Evolutionary conservation across 1,140 invertebrate species (phyloP), one percentile per base, ranked within the genome.

Genomic region (Pachypeltis micranthus): DNA sequence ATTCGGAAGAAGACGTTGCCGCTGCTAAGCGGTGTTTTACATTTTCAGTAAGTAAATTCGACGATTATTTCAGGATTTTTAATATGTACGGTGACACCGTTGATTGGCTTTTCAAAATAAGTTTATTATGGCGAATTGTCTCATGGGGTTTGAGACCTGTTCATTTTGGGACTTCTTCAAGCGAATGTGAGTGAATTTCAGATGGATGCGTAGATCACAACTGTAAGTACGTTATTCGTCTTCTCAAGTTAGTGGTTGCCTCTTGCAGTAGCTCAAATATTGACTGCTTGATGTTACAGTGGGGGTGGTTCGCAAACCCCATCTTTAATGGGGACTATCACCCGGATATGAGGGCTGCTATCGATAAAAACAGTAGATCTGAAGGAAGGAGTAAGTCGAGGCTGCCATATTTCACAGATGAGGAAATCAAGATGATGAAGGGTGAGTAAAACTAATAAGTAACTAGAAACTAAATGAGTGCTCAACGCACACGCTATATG

Each of bases 301-400:
- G 74, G 67, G 85, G 85, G 14, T 85, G 82, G 83, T 79, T 78
- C 59, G 77, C 80, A 0, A 72, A 86, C 69, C 82, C 82, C 19
- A 80, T 86, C 62, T 81, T 80, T 72, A 63, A 74, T 1, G 83
- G 84, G 0, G 80, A 84, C 62, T 86, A 85, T 69, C 83, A 83
- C 1, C 67, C 72, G 62, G 68, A 81, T 0, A 77, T 85, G 69
- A 78, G 77, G 29, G 67, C 74, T 1, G 67, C 75, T 34, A 74
- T 85, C 58, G 78, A 70, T 4, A 69, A 64, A 1, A 82, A 79
- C 59, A 85, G 81, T 68, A 71, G 65, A 26, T 65, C 69, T 2
- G 78, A 85, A 68, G 76, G 79, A 1, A 77, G 74, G 54, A 34
- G 68, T 0, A 72, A 69, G 28, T 82, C 81, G 0, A 74, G 78